Percentiles rank a stretch among this genome's conserved stretches.
Evolutionary conservation across 2,888 invertebrate species (phyloP).

Genomic region (Laspeyria flexula): DNA sequence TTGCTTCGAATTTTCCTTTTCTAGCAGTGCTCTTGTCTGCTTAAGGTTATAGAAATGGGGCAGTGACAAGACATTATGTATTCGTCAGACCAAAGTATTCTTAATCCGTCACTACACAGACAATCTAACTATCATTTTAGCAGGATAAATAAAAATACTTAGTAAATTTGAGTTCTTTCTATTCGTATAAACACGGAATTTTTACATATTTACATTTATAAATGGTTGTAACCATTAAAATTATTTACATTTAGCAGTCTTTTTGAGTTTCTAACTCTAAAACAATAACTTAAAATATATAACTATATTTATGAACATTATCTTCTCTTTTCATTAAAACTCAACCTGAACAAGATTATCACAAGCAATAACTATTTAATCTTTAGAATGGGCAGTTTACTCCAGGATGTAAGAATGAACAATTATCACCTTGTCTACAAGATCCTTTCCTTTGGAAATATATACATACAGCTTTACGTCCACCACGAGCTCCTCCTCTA

Average conservation of each 20-base stretch:
- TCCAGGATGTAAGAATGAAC: slow-evolving; percentile 93
- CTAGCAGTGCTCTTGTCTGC: too few relatives aligned
- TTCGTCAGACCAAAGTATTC: too few relatives aligned
- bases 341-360: slow-evolving; percentile 2
- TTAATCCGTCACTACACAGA: too few relatives aligned
- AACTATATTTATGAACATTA: slow-evolving; percentile 16
- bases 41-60: too few relatives aligned
- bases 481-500: slow-evolving; percentile 81
- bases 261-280: slow-evolving; percentile 43
- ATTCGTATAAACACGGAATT: slow-evolving; percentile 40
- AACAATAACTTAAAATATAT: slow-evolving; percentile 16
- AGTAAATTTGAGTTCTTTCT: slow-evolving; percentile 26
- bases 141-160: neutral
- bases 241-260: slow-evolving; percentile 46
- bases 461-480: slow-evolving; percentile 88
- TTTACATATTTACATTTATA: slow-evolving; percentile 43
- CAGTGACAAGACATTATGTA: too few relatives aligned
- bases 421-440: slow-evolving; percentile 93
- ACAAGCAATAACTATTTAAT: neutral
- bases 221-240: slow-evolving; percentile 23
- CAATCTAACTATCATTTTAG: too few relatives aligned
- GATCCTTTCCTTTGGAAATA: slow-evolving; percentile 93
- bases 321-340: slow-evolving; percentile 5
- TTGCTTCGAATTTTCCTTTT: too few relatives aligned
- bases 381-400: slow-evolving; percentile 85